Conservation (phyloP, 2,797 vertebrate species). For the Crossoptilon crossoptilon region DNA sequence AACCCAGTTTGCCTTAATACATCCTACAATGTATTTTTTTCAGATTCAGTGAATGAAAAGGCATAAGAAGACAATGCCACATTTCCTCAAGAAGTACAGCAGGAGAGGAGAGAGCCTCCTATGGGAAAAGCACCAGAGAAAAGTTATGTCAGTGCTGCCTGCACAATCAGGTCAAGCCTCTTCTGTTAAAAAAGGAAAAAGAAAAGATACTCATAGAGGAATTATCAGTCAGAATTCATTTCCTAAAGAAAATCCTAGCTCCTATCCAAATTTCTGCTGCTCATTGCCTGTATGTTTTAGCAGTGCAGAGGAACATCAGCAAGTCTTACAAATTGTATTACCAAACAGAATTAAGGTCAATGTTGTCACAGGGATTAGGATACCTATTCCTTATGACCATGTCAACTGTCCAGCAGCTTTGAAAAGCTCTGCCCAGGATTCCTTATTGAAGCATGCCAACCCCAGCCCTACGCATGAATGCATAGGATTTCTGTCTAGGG, state of each 20-base stretch:
- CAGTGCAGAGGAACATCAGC: not conserved
- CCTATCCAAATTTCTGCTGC: not conserved
- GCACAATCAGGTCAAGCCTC: not conserved
- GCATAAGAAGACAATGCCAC: not conserved
- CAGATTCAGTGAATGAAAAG: not conserved
- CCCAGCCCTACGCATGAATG: not conserved
- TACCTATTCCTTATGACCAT: not conserved
- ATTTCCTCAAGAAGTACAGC: not conserved
- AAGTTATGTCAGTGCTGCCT: not conserved
- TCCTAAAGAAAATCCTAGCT: not conserved
- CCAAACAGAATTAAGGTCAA: slow-evolving; percentile 52
- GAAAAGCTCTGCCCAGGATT: not conserved
- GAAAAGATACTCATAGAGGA: not conserved
- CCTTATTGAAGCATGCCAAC: not conserved
- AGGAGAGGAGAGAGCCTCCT: not conserved
- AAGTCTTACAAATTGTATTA: slow-evolving; percentile 50
- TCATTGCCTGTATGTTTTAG: not conserved
- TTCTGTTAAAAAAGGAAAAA: not conserved
- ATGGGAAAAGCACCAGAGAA: not conserved
- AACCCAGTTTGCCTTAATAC: not conserved
- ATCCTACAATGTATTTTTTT: not conserved
- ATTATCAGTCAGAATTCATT: not conserved
- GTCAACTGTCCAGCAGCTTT: not conserved
- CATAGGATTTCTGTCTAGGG: not conserved
- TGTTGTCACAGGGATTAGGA: slow-evolving; percentile 50